Percentiles rank a stretch among this genome's conserved stretches.
These are phyloP conservation scores for Acanthiza pusilla DNA, from an alignment of 2,797 vertebrate genomes.

Conservation along the genomic window DNA sequence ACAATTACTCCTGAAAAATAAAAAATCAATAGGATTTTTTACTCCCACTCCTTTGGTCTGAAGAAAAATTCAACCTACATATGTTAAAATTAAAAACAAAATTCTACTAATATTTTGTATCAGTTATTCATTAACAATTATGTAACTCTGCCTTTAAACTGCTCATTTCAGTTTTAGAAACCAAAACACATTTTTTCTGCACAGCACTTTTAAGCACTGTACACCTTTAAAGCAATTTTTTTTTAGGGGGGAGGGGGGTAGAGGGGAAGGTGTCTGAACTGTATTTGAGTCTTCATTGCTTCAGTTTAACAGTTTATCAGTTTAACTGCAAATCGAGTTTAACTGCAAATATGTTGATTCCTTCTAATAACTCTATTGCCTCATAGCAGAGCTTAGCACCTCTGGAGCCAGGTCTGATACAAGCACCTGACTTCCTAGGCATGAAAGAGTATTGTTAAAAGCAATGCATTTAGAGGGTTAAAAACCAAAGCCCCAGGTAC, in stretches of 20 bases:
- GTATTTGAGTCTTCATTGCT: not conserved
- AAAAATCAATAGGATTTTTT: not conserved
- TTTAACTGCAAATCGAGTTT: too few relatives aligned
- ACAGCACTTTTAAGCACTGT: not conserved
- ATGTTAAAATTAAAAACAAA: not conserved
- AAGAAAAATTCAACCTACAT: not conserved
- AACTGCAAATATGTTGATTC: not conserved
- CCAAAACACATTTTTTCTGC: not conserved
- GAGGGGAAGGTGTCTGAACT: not conserved
- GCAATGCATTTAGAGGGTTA: not conserved
- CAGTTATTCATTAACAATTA: not conserved
- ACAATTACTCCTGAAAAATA: not conserved
- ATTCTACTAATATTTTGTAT: not conserved
- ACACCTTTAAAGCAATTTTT: not conserved
- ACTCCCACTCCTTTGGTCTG: not conserved
- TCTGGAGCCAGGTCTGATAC: not conserved
- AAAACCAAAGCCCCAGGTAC: not conserved
- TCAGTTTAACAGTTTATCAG: too few relatives aligned
- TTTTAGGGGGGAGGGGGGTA: rapidly evolving
- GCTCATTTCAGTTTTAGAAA: not conserved
- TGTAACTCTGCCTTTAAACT: not conserved
- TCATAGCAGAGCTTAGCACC: not conserved
- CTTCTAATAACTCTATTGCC: not conserved
- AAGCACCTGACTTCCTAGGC: not conserved
- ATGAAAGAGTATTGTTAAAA: not conserved